These are phyloP conservation scores for Cebidichthys violaceus DNA, from an alignment of 2,113 vertebrate genomes.

Conservation along the genomic window DNA sequence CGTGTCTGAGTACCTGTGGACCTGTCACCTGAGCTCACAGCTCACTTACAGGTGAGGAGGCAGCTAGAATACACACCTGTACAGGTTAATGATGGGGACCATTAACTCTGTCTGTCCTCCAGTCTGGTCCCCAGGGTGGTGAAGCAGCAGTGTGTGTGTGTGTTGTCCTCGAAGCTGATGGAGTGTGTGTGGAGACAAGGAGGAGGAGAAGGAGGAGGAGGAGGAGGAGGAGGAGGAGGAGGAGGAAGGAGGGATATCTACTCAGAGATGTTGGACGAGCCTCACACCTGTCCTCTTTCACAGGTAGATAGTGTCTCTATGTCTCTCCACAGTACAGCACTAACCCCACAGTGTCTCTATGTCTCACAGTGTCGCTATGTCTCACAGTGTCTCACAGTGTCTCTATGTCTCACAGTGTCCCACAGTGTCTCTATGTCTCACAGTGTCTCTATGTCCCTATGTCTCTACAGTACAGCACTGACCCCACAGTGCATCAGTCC, in stretches of 20 bases:
- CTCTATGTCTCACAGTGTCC: neutral
- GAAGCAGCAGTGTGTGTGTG: constrained; percentile 62
- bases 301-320: constrained; percentile 72
- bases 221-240: constrained; percentile 10
- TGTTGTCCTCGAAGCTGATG: constrained; percentile 81
- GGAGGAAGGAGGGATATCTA: constrained; percentile 84
- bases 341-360: neutral
- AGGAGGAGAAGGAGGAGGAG: too few species aligned
- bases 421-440: neutral
- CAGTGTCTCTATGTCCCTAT: neutral
- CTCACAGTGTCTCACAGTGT: neutral
- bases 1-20: constrained; percentile 86
- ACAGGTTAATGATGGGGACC: neutral
- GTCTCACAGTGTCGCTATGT: neutral
- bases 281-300: constrained; percentile 85
- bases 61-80: neutral
- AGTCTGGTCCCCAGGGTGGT: constrained; percentile 71
- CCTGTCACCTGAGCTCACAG: constrained; percentile 68
- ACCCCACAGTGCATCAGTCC: constrained; percentile 67
- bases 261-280: constrained; percentile 86
- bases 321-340: neutral
- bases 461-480: constrained; percentile 6
- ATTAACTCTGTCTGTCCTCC: neutral
- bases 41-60: constrained; percentile 72
- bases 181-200: constrained; percentile 56